Base-by-base conservation (phyloP, 2,113 vertebrate species). In the Caloenas nicobarica region DNA sequence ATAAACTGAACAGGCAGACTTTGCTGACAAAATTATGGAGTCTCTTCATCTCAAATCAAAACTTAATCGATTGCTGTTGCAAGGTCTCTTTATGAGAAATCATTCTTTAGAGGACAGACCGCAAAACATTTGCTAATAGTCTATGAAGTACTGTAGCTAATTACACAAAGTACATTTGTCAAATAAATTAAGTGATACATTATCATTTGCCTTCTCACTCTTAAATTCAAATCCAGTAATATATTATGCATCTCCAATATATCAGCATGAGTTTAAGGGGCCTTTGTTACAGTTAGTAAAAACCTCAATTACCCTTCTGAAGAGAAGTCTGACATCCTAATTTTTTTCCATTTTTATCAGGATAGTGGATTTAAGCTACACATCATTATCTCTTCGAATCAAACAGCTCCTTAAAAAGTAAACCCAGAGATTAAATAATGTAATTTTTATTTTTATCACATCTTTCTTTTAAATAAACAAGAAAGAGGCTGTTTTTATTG, bases 161-260 rank as follows among this genome's bases (percentile, higher is more conserved):
- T 95, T 96, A 94, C 86, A 87, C 42, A 88, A 92, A 95, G 66
- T 53, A 66, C 61, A 91, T 92, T 94, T 95, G 77, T 88, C 89
- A 97, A 92, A 93, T 56, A 88, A 92, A 94, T 88, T 77, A 79
- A 76, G 81, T 58, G 66, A 84, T 88, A 78, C 56, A 60, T 92
- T 81, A 92, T 74, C 26, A 93, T 69, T 68, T 86, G 70, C 42
- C 56, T 95, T 84, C 56, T 94, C 79, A 50, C 25, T 78, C 72
- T 76, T 85, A 50, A 84, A 84, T 84, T 77, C 64, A 46, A 66
- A 79, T 13, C 58, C 46, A 86, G 61, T 81, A 61, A 95, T 89
- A 73, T 93, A 79, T 81, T 94, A 94, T 76, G 44, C 44, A 79
- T 90, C 80, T 95, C 62, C 61, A 93, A 48, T 50, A 58, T 82